Percentiles rank a stretch among this genome's conserved stretches.
Evolutionary conservation across 2,113 vertebrate genomes (phyloP).

Genomic region (Notothenia coriiceps): DNA sequence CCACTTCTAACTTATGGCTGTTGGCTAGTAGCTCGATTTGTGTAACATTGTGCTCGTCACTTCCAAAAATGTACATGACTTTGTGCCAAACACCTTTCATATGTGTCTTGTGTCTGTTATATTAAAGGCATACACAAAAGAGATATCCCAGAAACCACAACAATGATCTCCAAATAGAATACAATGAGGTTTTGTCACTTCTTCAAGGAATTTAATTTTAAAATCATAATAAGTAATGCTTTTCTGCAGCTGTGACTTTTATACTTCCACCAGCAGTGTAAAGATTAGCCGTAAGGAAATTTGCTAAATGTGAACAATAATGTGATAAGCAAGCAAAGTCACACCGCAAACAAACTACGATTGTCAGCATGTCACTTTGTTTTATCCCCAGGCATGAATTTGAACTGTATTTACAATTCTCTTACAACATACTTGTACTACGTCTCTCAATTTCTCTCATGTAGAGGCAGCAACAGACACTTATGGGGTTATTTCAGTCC

Average conservation of each 20-base stretch:
- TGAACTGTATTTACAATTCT: background rate
- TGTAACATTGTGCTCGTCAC: background rate
- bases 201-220: background rate
- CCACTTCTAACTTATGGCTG: background rate
- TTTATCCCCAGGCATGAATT: constrained; percentile 27
- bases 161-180: background rate
- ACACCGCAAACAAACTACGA: background rate
- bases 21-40: background rate
- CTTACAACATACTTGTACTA: constrained; percentile 5
- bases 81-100: background rate
- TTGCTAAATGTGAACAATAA: background rate
- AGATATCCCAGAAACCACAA: background rate
- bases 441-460: background rate
- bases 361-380: constrained; percentile 1
- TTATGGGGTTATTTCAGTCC: constrained; percentile 45
- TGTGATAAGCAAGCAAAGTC: background rate
- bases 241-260: background rate
- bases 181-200: background rate
- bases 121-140: background rate
- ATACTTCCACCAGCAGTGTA: background rate
- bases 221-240: background rate
- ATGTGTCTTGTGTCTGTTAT: background rate
- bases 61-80: background rate
- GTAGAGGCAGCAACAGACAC: constrained; percentile 25
- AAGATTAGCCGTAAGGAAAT: background rate